Base-by-base conservation (phyloP, 1,140 invertebrate genomes). In the Bombus breviceps region DNA sequence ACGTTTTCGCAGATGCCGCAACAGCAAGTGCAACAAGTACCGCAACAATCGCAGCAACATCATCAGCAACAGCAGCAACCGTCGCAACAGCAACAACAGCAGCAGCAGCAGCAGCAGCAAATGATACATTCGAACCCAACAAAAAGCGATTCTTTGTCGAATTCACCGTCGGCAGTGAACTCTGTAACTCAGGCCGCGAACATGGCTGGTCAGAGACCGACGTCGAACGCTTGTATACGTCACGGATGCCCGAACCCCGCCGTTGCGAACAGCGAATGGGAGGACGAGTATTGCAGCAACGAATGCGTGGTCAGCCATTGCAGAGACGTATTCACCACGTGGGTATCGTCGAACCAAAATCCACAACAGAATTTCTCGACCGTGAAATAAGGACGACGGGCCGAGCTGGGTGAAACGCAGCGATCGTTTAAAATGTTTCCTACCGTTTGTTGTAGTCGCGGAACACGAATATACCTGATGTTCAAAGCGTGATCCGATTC, bases 221-320 rank as follows among this genome's bases (percentile, higher is more conserved):
- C 95, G 86, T 94, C 96, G 86, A 96, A 97, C 90, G 96, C 97
- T 73, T 99, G 98, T 96, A 97, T 98, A 90, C 97, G 98, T 83
- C 97, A 98, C 92, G 98, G 98, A 75, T 99, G 98, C 95, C 97
- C 97, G 53, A 99, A 99, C 95, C 97, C 97, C 66, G 98, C 98
- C 71, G 97, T 99, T 88, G 97, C 98, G 68, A 99, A 98, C 95
- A 97, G 97, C 76, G 98, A 99, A 95, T 99, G 98, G 98, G 98
- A 99, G 94, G 98, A 98, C 94, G 98, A 99, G 95, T 99, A 99
- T 95, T 99, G 99, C 95, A 98, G 98, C 94, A 99, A 99, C 95
- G 98, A 99, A 94, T 99, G 99, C 96, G 98, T 99, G 85, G 98
- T 99, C 90, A 98, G 97, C 93, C 98, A 99, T 95, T 99, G 98